A percentile compares a stretch with the other conserved stretches of the same genome.
phyloP scores from a whole-genome alignment of 2,113 vertebrate species.

The Hydropotes inermis region DNA sequence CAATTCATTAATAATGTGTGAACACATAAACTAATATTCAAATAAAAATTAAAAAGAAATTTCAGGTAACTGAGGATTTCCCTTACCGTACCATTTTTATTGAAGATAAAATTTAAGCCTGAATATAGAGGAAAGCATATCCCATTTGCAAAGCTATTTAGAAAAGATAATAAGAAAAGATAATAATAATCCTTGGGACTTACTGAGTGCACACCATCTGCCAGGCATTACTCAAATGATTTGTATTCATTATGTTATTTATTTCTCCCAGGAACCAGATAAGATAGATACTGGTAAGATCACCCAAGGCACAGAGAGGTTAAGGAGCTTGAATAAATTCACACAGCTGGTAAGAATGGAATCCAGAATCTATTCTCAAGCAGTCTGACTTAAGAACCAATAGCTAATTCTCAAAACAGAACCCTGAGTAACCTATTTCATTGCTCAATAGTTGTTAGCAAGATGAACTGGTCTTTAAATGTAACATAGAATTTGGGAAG shows the following conservation, averaged over 20 bases:
- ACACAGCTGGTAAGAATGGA: background rate
- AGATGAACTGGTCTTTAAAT: conserved; percentile 14
- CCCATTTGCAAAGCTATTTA: background rate
- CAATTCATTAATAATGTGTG: background rate
- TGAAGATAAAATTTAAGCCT: conserved; percentile 14
- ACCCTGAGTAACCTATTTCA: background rate
- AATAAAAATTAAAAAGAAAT: conserved; percentile 16
- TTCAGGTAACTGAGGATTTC: background rate
- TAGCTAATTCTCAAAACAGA: background rate
- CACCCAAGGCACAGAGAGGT: conserved; percentile 1
- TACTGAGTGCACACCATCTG: background rate
- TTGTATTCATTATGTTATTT: background rate
- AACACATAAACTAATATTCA: background rate
- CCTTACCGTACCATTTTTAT: background rate
- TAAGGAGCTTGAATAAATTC: background rate
- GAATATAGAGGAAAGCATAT: conserved; percentile 1
- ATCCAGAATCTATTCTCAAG: background rate
- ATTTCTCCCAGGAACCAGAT: background rate
- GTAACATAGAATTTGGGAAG: background rate
- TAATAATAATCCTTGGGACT: background rate
- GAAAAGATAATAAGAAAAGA: conserved; percentile 29
- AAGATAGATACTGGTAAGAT: background rate
- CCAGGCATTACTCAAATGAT: background rate
- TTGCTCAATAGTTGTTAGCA: background rate
- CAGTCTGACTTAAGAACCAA: background rate